A percentile compares a stretch with the other conserved stretches of the same genome.
Evolutionary conservation across 2,888 invertebrate species (phyloP).

Genomic region (Epirrhoe tristata): DNA sequence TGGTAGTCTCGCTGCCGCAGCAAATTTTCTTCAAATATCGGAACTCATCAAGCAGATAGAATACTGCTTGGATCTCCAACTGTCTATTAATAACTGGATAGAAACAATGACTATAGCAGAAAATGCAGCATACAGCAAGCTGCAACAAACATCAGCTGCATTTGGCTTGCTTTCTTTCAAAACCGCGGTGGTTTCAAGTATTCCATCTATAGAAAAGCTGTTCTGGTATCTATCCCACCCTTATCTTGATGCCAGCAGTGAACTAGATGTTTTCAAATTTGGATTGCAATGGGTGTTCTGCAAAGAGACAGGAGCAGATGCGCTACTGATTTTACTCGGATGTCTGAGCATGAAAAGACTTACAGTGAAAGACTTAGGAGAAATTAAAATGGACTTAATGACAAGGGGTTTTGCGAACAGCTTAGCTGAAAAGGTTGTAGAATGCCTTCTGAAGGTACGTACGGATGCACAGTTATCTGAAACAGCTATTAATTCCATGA

Average conservation of each 20-base stretch:
- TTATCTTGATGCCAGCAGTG: constrained; percentile 62
- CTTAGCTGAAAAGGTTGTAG: constrained; percentile 62
- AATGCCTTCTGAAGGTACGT: constrained; percentile 58
- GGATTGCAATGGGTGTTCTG: constrained; percentile 68
- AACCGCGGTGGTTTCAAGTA: constrained; percentile 61
- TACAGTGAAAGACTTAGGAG: constrained; percentile 52
- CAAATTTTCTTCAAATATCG: constrained; percentile 73
- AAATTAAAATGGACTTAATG: constrained; percentile 54
- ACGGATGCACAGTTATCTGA: constrained; percentile 46
- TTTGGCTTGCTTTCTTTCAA: constrained; percentile 69
- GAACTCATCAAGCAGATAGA: constrained; percentile 74
- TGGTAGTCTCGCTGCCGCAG: constrained; percentile 65
- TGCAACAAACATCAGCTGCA: constrained; percentile 61
- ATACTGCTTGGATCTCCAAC: constrained; percentile 61
- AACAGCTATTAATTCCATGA: constrained; percentile 47
- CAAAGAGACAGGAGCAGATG: constrained; percentile 62
- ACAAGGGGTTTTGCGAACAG: constrained; percentile 58
- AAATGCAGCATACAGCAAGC: constrained; percentile 56
- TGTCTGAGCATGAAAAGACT: constrained; percentile 68
- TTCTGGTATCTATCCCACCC: constrained; percentile 78
- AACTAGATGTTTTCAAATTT: constrained; percentile 71
- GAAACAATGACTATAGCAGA: constrained; percentile 70
- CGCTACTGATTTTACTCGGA: constrained; percentile 65
- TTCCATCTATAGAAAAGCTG: constrained; percentile 63
- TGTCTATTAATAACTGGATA: constrained; percentile 65